Evolutionary conservation across 2,113 vertebrate genomes (phyloP), one percentile per base, ranked within the genome.

Genomic region (Vidua macroura): DNA sequence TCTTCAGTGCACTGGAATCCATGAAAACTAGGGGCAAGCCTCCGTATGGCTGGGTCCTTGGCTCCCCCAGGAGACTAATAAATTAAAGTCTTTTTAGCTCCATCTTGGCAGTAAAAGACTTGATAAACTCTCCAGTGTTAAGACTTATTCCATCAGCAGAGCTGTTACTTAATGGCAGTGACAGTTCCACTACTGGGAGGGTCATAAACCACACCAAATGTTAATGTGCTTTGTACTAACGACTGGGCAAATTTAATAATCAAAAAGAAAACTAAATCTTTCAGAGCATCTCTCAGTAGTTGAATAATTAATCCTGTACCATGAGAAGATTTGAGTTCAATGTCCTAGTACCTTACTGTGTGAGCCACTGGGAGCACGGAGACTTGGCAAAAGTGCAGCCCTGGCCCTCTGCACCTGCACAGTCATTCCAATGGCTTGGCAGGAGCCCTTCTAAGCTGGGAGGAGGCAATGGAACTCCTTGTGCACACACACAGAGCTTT

Each of bases 341-440:
- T 46, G 68, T 72, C 63, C 82, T 37, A 63, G 43, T 20, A 35
- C 48, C 21, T 76, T 31, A 35, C 43, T 62, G 67, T 13, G 59
- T 14, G 60, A 92, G 66, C 46, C 37, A 79, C 86, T 3, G 51
- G 24, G 31, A 89, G 43, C 55, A 56, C 3, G 2, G 64, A 46
- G 28, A n/a, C 1, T 1, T 1, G 14, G 35, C 33, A 59, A n/a
- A 59, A 15, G 43, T 12, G 5, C 31, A 46, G 15, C 11, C 7
- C 35, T 18, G 55, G 51, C 28, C 43, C 63, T 72, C 20, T 7
- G 75, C 72, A 23, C 28, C 66, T 3, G 0, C 30, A 14, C 6
- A 9, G 52, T 9, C 73, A 15, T 6, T 35, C 39, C 79, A 68
- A 20, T 6, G 23, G 35, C 62, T 35, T 19, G 3, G 52, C 1